These are phyloP conservation scores for Margaritifera margaritifera DNA, from an alignment of 2,888 invertebrate species.

Conservation along the genomic window DNA sequence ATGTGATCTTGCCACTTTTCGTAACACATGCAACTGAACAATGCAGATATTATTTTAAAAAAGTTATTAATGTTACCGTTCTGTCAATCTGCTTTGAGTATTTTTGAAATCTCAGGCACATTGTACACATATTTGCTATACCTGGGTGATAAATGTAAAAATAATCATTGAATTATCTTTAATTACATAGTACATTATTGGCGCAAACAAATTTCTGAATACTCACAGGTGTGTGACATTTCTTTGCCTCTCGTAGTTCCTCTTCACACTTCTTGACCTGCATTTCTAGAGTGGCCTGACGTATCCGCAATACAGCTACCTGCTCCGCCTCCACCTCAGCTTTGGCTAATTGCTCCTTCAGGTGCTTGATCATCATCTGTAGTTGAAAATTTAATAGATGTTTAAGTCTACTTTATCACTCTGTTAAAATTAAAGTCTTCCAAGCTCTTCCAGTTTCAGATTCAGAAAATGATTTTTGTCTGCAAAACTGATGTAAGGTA, in stretches of 20 bases:
- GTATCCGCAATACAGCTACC: conserved; percentile 56
- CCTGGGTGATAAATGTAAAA: too few relatives aligned
- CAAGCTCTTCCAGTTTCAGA: not conserved
- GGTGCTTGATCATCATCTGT: conserved; percentile 67
- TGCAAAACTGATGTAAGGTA: not conserved
- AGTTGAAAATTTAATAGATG: not conserved
- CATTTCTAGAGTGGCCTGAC: conserved; percentile 59
- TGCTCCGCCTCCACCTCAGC: conserved; percentile 59
- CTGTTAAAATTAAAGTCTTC: too few relatives aligned
- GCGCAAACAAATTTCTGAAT: not conserved
- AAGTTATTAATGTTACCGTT: too few relatives aligned
- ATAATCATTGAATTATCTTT: not conserved
- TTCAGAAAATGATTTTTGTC: not conserved
- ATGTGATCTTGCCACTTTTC: too few relatives aligned
- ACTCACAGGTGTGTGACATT: conserved; percentile 67
- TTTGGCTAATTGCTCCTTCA: conserved; percentile 62
- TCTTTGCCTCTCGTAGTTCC: conserved; percentile 65
- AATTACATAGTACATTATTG: too few relatives aligned
- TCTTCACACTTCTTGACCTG: conserved; percentile 61
- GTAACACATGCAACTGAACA: too few relatives aligned
- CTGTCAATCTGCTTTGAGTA: too few relatives aligned
- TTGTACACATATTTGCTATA: too few relatives aligned
- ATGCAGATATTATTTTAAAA: too few relatives aligned
- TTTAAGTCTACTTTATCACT: too few relatives aligned
- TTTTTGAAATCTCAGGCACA: too few relatives aligned